Evolutionary conservation across 2,888 invertebrate genomes (phyloP), one percentile per base, ranked within the genome.

Genomic region (Eumerus sabulonum): DNA sequence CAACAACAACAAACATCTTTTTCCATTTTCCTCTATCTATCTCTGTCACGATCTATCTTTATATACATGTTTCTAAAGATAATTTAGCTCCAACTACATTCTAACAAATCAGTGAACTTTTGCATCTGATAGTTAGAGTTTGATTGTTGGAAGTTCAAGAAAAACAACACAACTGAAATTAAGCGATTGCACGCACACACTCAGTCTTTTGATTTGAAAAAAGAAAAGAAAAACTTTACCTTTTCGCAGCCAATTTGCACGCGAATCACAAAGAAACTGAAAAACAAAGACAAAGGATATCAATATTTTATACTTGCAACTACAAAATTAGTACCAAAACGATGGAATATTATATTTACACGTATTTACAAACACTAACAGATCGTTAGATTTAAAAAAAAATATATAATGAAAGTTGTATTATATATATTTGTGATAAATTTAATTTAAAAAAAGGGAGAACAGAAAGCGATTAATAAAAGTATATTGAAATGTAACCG

Each of bases 291-390:
- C 27, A 51, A 60, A 70, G n/a, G 64, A 79, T 79, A 79, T 79
- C 79, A 79, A 74, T 68, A 79, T 79, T 79, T 79, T 79, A 64
- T 79, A 79, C 74, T 79, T 64, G 57, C 59, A 67, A 76, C 35
- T 17, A 13, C 63, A 57, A 48, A 68, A 44, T 64, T 71, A 76
- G 70, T 64, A 76, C 63, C 64, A 62, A 40, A 67, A 38, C 45
- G 4, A 62, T 56, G 17, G 63, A 59, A 51, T 57, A 72, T 51
- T 62, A 62, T 19, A 64, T 44, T 57, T 57, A 72, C 53, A 60
- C 51, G 51, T 73, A 68, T 40, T 27, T 72, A 67, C 73, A 79
- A 67, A 79, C 67, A 79, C 54, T 54, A 63, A 67, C 27, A 27
- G 27, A 27, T 7, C 27, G 27, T 53, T 77, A 77, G 76, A 68